Conservation (phyloP, 1,140 invertebrate genomes). For the Trichonephila clavata region DNA sequence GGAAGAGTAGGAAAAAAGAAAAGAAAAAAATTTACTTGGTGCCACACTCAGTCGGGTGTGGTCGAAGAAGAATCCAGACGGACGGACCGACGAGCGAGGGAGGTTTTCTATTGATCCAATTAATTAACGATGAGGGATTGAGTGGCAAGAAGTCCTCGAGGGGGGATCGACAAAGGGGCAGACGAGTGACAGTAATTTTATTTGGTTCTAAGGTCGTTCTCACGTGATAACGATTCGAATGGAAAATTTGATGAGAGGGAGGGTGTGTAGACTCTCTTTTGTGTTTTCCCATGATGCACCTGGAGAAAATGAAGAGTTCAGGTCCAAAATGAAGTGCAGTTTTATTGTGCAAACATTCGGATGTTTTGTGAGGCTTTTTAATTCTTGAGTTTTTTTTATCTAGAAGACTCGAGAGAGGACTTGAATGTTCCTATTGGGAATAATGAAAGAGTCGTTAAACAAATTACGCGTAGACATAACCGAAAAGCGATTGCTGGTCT, state of each 20-base stretch:
- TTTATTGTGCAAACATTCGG: neutral
- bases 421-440: neutral
- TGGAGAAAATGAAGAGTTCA: neutral
- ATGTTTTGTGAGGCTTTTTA: neutral
- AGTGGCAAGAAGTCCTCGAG: conserved; percentile 30
- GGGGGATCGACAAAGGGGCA: neutral
- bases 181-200: conserved; percentile 48
- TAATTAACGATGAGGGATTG: conserved; percentile 71
- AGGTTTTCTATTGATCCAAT: conserved; percentile 58
- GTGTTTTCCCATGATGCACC: neutral
- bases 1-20: neutral
- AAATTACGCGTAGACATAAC: too few relatives aligned
- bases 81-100: neutral
- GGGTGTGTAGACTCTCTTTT: neutral
- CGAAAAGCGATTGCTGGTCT: neutral
- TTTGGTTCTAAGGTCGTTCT: conserved; percentile 13
- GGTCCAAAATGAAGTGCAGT: neutral
- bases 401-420: neutral
- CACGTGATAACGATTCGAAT: conserved; percentile 26
- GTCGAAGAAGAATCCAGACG: neutral
- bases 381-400: neutral
- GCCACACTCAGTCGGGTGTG: conserved; percentile 7
- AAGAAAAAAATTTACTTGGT: neutral
- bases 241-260: neutral
- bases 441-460: neutral